Evolutionary conservation across 1,140 invertebrate species (phyloP), one percentile per base, ranked within the genome.

Genomic region (Magallana ariakensis): DNA sequence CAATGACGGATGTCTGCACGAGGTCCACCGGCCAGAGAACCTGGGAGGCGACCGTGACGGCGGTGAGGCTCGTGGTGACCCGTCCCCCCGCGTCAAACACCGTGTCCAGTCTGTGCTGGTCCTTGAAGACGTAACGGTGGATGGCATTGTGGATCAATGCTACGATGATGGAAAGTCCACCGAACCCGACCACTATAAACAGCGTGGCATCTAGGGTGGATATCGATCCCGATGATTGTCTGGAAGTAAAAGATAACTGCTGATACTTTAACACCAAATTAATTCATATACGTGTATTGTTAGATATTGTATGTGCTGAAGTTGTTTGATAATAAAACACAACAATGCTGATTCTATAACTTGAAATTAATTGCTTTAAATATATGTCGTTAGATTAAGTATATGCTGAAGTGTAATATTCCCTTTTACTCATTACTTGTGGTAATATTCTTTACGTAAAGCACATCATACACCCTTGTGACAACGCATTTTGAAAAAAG

Each of bases 81-180:
- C 83, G 57, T n/a, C 93, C 93, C 16, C 92, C 93, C 9, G 93
- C 93, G 85, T 93, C 93, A 88, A 93, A 93, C 15, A 92, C 88
- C n/a, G 91, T 93, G 62, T 93, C 92, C 60, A 93, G 84, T 55
- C 83, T 88, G 53, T 90, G 85, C 5, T 70, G 75, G 86, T 90
- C 89, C 22, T 81, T 83, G 70, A 60, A 90, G 13, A 90, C 80
- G 58, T 90, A 84, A 26, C 86, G 85, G 46, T 87, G 19, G 13
- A 90, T n/a, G 3, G 86, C 26, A 54, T 88, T 87, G 57, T 88
- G 85, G 13, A 80, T 16, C 5, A 87, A 2, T 19, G 85, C 89
- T 22, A 89, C 15, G 75, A 86, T 33, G n/a, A 90, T 56, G 1
- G 89, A 88, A 54, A 90, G 84, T 83, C 87, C 87, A 10, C 87